A percentile compares a stretch with the other conserved stretches of the same genome.
These are phyloP conservation scores for Epiblema foenella DNA, from an alignment of 2,888 invertebrate species.

Conservation along the genomic window DNA sequence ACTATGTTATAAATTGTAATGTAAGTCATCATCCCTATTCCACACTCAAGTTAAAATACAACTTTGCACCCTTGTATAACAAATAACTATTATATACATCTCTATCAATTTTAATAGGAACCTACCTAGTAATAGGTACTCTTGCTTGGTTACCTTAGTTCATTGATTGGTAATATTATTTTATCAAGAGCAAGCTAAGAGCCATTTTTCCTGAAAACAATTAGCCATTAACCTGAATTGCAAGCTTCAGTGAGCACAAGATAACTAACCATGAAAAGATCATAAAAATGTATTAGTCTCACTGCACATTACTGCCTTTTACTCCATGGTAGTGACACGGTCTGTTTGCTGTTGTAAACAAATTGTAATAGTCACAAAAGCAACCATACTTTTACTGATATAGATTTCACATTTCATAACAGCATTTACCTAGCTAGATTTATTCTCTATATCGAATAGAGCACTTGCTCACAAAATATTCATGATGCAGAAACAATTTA, in stretches of 20 bases:
- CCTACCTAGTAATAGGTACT: too few relatives aligned
- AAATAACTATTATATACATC: too few relatives aligned
- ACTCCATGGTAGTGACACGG: neutral
- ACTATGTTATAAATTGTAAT: too few relatives aligned
- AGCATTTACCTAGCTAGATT: too few relatives aligned
- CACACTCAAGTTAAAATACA: too few relatives aligned
- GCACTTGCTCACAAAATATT: too few relatives aligned
- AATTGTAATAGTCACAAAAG: neutral
- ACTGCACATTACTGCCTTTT: neutral
- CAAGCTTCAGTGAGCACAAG: slow-evolving; percentile 18
- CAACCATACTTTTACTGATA: neutral
- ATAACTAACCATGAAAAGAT: neutral
- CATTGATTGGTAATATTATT: neutral
- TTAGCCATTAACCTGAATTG: slow-evolving; percentile 18
- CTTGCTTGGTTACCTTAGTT: neutral
- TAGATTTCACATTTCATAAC: too few relatives aligned
- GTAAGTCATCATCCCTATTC: too few relatives aligned
- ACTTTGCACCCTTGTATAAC: too few relatives aligned
- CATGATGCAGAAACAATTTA: too few relatives aligned
- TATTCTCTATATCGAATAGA: too few relatives aligned
- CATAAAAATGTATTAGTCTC: neutral
- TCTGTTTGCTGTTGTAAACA: neutral
- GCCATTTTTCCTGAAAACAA: slow-evolving; percentile 14
- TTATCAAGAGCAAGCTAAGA: neutral
- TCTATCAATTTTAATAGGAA: too few relatives aligned